These are phyloP conservation scores for Saccopteryx leptura DNA, from an alignment of 2,113 vertebrate species.

Conservation along the genomic window DNA sequence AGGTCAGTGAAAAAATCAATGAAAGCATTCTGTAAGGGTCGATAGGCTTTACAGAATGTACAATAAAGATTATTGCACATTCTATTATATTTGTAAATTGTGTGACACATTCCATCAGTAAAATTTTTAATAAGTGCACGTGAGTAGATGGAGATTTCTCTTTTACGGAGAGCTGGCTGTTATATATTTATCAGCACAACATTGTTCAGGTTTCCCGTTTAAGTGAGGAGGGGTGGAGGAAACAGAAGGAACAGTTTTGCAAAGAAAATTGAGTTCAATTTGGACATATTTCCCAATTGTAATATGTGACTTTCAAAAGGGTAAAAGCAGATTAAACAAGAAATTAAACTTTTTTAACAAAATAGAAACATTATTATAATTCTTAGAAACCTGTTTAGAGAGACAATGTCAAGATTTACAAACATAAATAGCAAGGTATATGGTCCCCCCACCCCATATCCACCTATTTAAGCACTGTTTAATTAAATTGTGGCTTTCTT, in stretches of 20 bases:
- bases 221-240: background rate
- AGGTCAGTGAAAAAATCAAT: background rate
- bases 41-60: background rate
- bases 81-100: slow-evolving; percentile 12
- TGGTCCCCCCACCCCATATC: background rate
- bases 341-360: background rate
- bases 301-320: background rate
- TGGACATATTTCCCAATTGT: background rate
- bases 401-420: background rate
- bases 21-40: background rate
- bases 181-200: background rate
- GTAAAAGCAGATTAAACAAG: background rate
- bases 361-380: background rate
- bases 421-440: background rate
- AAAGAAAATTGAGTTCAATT: background rate
- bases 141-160: background rate
- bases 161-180: background rate
- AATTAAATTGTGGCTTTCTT: background rate
- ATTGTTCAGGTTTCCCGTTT: background rate
- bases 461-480: background rate
- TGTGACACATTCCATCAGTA: background rate
- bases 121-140: background rate
- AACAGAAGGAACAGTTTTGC: background rate
- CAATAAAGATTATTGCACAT: background rate
- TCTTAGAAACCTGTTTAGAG: background rate